Evolutionary conservation across 2,113 vertebrate genomes (phyloP), one percentile per base, ranked within the genome.

Genomic region (Gallinago undulata): DNA sequence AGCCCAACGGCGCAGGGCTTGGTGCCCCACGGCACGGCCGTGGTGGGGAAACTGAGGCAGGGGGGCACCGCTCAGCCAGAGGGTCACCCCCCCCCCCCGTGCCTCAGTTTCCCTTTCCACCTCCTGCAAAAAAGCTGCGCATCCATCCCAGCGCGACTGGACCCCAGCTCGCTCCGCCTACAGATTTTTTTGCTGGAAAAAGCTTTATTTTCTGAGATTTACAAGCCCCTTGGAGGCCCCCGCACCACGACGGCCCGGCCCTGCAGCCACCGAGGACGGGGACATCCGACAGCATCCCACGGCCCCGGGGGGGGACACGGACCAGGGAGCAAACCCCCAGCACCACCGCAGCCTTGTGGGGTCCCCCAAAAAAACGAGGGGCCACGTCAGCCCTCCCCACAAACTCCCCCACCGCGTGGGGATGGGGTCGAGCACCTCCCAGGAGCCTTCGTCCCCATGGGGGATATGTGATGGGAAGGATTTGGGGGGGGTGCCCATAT

Each of bases 81-180:
- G 37, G 30, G 37, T 48, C 31, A 68, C n/a, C n/a, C 23, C 21
- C 13, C 23, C 21, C 19, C 7, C 56, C 55, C 0, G 0, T 56
- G 64, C 64, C 90, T 84, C 85, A n/a, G 70, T 47, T 79, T 90
- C n/a, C 85, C 62, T 51, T 27, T 28, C 21, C 19, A 27, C 43
- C 56, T 70, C 60, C 45, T 35, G 18, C 35, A 51, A 28, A 39
- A 84, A 70, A 59, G 33, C 78, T 55, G 57, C 33, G 16, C 11
- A 1, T 37, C 60, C 11, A 1, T n/a, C 10, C 53, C 0, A 1
- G 28, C 14, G 14, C 13, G 1, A 14, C 1, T 1, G 37, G 41
- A 37, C 11, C 30, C 23, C 43, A 51, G 28, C 33, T 73, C 3
- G 0, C 60, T 85, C 57, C 25, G 13, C 62, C 22, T 13, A 19